These are phyloP conservation scores for Tetramorium bicarinatum DNA, from an alignment of 2,888 invertebrate genomes.

Conservation along the genomic window DNA sequence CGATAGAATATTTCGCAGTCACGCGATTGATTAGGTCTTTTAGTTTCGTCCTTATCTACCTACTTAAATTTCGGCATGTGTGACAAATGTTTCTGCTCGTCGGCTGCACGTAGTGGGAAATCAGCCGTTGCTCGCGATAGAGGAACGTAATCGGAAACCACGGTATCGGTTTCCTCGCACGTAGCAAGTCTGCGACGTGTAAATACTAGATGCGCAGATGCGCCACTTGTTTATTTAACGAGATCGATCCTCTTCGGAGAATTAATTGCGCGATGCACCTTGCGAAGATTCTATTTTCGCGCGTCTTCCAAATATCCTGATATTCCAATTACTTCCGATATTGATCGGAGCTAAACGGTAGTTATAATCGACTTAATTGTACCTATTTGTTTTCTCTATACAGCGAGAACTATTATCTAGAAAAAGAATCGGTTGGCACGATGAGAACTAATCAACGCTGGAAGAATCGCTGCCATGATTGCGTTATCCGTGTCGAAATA, in stretches of 20 bases:
- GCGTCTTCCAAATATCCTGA: background rate
- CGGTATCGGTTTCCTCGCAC: conserved; percentile 27
- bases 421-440: background rate
- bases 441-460: conserved; percentile 17
- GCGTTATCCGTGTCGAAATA: conserved; percentile 10
- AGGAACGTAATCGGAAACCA: conserved; percentile 40
- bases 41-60: background rate
- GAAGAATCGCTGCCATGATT: background rate
- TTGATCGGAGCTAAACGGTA: too few species aligned
- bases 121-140: conserved; percentile 17
- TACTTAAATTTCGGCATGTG: conserved; percentile 24
- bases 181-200: conserved; percentile 34
- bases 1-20: background rate
- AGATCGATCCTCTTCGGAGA: conserved; percentile 30
- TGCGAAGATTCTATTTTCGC: background rate
- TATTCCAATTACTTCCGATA: background rate
- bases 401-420: background rate
- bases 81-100: background rate
- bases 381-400: background rate
- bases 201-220: conserved; percentile 64
- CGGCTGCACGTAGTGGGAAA: conserved; percentile 27
- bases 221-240: conserved; percentile 54
- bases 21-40: background rate
- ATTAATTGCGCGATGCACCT: background rate
- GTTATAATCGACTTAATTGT: background rate